Conservation (phyloP, 35 echinoderm and acorn worm species). For the Anneissia japonica region DNA sequence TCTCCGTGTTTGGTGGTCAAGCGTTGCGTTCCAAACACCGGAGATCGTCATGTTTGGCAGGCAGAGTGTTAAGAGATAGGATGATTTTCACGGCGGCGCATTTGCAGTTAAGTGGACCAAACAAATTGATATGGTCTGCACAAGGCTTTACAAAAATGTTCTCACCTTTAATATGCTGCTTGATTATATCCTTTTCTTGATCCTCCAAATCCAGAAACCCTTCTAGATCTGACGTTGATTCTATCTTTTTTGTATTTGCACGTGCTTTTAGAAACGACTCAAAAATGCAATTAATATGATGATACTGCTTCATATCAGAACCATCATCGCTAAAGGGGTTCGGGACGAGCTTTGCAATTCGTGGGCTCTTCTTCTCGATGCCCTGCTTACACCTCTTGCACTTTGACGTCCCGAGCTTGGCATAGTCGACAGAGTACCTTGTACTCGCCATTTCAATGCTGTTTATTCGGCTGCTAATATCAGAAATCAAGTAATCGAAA, state of each 20-base stretch:
- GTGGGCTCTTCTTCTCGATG: constrained; percentile 78
- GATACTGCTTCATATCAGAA: constrained; percentile 88
- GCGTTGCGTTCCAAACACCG: too few species aligned
- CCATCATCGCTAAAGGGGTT: constrained; percentile 96
- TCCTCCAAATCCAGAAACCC: constrained; percentile 92
- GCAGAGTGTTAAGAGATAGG: too few species aligned
- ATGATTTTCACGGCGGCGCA: too few species aligned
- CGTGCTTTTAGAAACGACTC: constrained; percentile 74
- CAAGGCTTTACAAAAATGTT: too few species aligned
- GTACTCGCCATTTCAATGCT: constrained; percentile 83
- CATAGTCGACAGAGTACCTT: constrained; percentile 76
- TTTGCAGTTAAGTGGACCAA: too few species aligned
- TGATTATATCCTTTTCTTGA: constrained; percentile 71
- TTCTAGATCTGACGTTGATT: constrained; percentile 75
- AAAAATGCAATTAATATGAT: constrained; percentile 86
- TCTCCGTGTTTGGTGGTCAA: too few species aligned
- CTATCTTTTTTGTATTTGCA: constrained; percentile 94
- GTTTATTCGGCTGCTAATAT: too few species aligned
- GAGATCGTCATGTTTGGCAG: too few species aligned
- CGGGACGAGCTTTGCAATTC: constrained; percentile 79
- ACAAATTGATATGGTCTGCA: too few species aligned
- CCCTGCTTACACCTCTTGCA: constrained; percentile 96
- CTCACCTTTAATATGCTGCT: constrained; percentile 73
- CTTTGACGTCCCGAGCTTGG: constrained; percentile 90
- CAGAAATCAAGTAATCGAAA: too few species aligned